phyloP scores from a whole-genome alignment of 2,797 vertebrate species.

The Enteromius unitaeniatus region DNA sequence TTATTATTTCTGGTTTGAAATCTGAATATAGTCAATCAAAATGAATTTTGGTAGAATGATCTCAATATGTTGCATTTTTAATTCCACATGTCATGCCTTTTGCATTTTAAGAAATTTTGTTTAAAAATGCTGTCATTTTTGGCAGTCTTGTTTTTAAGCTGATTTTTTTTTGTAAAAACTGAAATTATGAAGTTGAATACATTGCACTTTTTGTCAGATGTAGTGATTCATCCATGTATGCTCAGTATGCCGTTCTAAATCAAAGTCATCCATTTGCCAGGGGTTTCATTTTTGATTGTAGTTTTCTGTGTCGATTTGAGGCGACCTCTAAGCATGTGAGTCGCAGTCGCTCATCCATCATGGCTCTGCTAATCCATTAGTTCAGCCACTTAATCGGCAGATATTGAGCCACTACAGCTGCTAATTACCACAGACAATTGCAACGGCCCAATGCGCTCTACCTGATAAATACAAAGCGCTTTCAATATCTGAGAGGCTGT shows the following conservation, averaged over 20 bases:
- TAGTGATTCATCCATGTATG: not conserved
- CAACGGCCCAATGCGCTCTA: slow-evolving; percentile 57
- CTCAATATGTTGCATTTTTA: not conserved
- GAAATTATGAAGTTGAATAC: not conserved
- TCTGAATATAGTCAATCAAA: not conserved
- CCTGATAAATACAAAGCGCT: slow-evolving; percentile 75
- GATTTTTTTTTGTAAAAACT: not conserved
- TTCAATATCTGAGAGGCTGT: slow-evolving; percentile 68
- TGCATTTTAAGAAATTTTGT: not conserved
- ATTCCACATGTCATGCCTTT: not conserved
- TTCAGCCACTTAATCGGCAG: slow-evolving; percentile 63
- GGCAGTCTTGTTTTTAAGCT: not conserved
- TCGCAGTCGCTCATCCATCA: slow-evolving; percentile 54
- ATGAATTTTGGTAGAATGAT: not conserved
- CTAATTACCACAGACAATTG: slow-evolving; percentile 73
- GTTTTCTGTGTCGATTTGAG: slow-evolving; percentile 4
- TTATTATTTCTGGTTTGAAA: not conserved
- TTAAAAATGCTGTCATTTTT: not conserved
- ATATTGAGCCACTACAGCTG: slow-evolving; percentile 67
- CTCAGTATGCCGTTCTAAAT: not conserved
- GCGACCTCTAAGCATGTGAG: slow-evolving; percentile 30
- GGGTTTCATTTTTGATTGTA: not conserved
- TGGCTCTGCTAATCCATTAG: slow-evolving; percentile 61
- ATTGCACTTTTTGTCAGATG: not conserved
- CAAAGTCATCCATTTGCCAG: not conserved